Evolutionary conservation across 2,888 invertebrate species (phyloP).

Genomic region (Parnassius glacialis): DNA sequence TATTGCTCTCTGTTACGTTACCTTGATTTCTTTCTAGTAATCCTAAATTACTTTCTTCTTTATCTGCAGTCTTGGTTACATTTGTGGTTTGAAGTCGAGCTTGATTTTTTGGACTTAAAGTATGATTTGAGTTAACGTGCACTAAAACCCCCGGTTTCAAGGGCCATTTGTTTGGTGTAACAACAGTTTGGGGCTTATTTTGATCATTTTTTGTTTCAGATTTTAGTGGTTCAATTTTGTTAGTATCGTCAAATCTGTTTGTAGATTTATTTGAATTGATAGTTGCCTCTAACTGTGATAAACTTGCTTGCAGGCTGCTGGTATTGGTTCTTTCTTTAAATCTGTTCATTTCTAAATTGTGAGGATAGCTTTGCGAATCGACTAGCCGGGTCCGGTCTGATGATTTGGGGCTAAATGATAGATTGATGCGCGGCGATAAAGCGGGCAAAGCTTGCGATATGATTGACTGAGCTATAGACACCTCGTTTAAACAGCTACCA

Average conservation of each 20-base stretch:
- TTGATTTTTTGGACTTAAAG: slow-evolving; percentile 81
- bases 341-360: slow-evolving; percentile 62
- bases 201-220: slow-evolving; percentile 47
- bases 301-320: slow-evolving; percentile 50
- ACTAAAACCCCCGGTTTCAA: slow-evolving; percentile 93
- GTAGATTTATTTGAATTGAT: slow-evolving; percentile 39
- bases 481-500: slow-evolving; percentile 77
- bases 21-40: slow-evolving; percentile 63
- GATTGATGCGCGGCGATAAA: slow-evolving; percentile 67
- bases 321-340: slow-evolving; percentile 49
- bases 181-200: slow-evolving; percentile 55
- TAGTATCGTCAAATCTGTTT: slow-evolving; percentile 38
- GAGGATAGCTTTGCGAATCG: slow-evolving; percentile 50
- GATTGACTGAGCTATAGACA: slow-evolving; percentile 78
- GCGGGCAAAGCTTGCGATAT: slow-evolving; percentile 79
- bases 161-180: slow-evolving; percentile 89
- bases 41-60: slow-evolving; percentile 57
- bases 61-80: slow-evolving; percentile 31
- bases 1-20: slow-evolving; percentile 40
- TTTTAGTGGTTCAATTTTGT: slow-evolving; percentile 46
- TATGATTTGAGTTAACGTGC: slow-evolving; percentile 92
- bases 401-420: slow-evolving; percentile 72
- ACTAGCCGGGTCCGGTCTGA: slow-evolving; percentile 74
- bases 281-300: slow-evolving; percentile 55
- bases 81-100: slow-evolving; percentile 55